Base-by-base conservation (phyloP, 2,797 vertebrate species). In the Sebastolobus altivelis region DNA sequence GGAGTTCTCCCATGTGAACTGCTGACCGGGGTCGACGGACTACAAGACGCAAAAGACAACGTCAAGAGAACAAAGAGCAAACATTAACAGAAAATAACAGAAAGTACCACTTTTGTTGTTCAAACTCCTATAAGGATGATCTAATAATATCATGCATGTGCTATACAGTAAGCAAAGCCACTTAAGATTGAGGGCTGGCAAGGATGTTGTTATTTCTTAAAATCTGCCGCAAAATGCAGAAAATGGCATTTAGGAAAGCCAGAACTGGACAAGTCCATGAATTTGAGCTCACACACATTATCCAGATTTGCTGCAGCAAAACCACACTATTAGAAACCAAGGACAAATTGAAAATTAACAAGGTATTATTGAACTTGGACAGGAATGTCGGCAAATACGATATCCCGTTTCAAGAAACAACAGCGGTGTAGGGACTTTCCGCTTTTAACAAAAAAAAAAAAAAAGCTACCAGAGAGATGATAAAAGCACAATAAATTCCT, bases 1-100 rank as follows among this genome's bases (percentile, higher is more conserved):
- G 86, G 99, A 99, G 86, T 99, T 97, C 76, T 99, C 98, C 99
- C 99, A 99, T 0, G 98, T 99, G 95, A 99, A 99, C 94, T 99
- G 98, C 93, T 99, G 98, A 75, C 97, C 97, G 0, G 99, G 99
- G 92, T 99, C 99, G 82, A 99, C 88, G 71, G 98, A 99, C 98
- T 99, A 87, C 13, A 92, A 87, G 69, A 85, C 20, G 77, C 29
- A 74, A 37, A 81, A 79, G 35, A 40, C 38, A 72, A 63, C n/a
- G 59, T 81, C 46, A 79, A 22, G 20, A 10, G 72, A 59, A 58
- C 49, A 54, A 65, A 76, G 11, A 59, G 67, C 46, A 65, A 70
- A 72, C 14, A 49, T 58, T 6, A 59, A 25, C 7, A 77, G 56
- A 37, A 38, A 31, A 29, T 10, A 49, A 72, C 18, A 14, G 6